Conservation (phyloP, 2,797 vertebrate genomes). For the Sarcoramphus papa region DNA sequence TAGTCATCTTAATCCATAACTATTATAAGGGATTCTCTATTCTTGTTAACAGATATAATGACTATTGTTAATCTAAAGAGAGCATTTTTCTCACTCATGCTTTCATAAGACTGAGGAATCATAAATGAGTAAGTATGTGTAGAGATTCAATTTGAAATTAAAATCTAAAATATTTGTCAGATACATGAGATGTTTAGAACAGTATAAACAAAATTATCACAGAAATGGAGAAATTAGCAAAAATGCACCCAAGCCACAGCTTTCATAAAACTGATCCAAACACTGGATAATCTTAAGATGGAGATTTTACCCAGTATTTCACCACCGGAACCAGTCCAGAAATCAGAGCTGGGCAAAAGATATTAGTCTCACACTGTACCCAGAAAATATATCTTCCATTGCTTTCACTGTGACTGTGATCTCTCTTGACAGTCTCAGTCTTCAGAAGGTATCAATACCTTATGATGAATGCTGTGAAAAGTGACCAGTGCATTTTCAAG, state of each 20-base stretch:
- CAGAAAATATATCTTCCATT: neutral
- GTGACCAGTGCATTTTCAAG: neutral
- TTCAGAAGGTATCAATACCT: neutral
- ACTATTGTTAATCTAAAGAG: neutral
- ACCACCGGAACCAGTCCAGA: neutral
- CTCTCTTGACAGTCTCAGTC: neutral
- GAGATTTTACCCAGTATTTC: neutral
- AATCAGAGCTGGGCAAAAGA: neutral
- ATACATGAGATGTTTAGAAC: neutral
- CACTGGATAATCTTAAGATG: neutral
- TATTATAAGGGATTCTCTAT: neutral
- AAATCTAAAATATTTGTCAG: neutral
- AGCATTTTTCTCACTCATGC: neutral
- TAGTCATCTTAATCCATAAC: neutral
- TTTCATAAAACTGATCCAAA: neutral
- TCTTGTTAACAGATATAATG: neutral
- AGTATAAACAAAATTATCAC: neutral
- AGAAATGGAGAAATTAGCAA: neutral
- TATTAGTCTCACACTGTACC: neutral
- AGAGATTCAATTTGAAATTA: neutral
- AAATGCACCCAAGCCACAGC: neutral
- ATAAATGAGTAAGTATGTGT: neutral
- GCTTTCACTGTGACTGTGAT: neutral
- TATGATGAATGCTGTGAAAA: neutral
- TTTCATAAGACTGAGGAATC: neutral